These are phyloP conservation scores for Marmota monax DNA, from an alignment of 2,113 vertebrate species.

Conservation along the genomic window DNA sequence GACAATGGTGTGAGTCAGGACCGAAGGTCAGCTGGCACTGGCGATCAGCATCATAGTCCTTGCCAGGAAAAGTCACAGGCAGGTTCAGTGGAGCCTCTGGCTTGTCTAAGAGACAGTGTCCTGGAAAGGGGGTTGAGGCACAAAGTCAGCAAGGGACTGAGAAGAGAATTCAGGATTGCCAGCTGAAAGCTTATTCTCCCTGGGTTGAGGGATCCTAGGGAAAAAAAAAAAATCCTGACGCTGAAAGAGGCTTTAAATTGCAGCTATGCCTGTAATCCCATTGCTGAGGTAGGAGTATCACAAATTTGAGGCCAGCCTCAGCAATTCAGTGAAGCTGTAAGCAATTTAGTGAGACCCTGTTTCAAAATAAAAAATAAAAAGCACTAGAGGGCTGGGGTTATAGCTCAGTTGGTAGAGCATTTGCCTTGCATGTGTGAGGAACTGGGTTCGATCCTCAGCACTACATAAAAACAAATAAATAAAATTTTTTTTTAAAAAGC, in stretches of 20 bases:
- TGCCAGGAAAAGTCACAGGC: conserved; percentile 85
- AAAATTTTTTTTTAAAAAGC: not conserved
- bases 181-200: not conserved
- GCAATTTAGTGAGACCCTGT: not conserved
- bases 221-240: not conserved
- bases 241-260: not conserved
- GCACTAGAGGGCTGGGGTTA: too few relatives aligned
- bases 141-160: not conserved
- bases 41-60: conserved; percentile 82
- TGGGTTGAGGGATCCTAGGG: too few relatives aligned
- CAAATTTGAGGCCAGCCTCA: not conserved
- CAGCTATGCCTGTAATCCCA: not conserved
- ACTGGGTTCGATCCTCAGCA: too few relatives aligned
- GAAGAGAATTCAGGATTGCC: not conserved
- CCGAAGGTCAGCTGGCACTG: conserved; percentile 89
- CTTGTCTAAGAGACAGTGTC: conserved; percentile 88
- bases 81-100: conserved; percentile 84
- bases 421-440: too few relatives aligned
- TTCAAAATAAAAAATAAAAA: not conserved
- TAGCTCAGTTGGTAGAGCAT: not conserved
- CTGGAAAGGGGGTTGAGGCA: conserved; percentile 61
- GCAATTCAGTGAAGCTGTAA: not conserved
- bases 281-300: not conserved
- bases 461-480: too few relatives aligned
- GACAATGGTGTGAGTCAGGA: conserved; percentile 85